Base-by-base conservation (phyloP, 2,797 vertebrate genomes). In the Tangara arthus region DNA sequence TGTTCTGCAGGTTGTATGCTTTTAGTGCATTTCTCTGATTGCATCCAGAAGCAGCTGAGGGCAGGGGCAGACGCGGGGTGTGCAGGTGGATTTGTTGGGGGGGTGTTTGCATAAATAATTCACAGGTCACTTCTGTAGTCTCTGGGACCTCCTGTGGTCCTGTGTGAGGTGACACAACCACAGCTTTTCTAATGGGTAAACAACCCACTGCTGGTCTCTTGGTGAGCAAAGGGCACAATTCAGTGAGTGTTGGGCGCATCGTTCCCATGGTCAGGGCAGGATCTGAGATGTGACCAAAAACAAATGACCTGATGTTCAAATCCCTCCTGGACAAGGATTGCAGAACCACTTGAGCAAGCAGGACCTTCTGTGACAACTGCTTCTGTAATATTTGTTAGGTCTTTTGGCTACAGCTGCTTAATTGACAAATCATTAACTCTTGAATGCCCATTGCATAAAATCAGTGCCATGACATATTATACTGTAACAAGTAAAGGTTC, bases 171-270 rank as follows among this genome's bases (percentile, higher is more conserved):
- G 47, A 63, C 59, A 19, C 28, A 44, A 22, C 11, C 30, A 7
- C 55, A 56, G 68, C 44, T 52, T 21, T 44, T 32, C 47, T 63
- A 55, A 9, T 1, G 41, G 47, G 32, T 28, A 59, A 66, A 69
- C 30, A 53, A 47, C 35, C 21, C 30, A 1, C 30, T 77, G 72
- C 77, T 88, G 59, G 19, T 65, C 61, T 72, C 39, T 39, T 65
- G 50, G 44, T 81, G 42, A 79, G 47, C 76, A 79, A 49, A 87
- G 79, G 76, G 82, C 32, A n/a, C 0, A 4, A 2, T 9, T 16
- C 0, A 1, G n/a, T 12, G 61, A 86, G 37, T 3, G 0, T 1
- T 9, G 69, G 42, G 44, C 37, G 18, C 16, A 1, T 35, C 0
- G 0, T 30, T 91, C 50, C 37, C 32, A 15, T 28, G 0, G 2